Conservation (phyloP, 2,888 invertebrate species). For the Caenorhabditis becei region DNA sequence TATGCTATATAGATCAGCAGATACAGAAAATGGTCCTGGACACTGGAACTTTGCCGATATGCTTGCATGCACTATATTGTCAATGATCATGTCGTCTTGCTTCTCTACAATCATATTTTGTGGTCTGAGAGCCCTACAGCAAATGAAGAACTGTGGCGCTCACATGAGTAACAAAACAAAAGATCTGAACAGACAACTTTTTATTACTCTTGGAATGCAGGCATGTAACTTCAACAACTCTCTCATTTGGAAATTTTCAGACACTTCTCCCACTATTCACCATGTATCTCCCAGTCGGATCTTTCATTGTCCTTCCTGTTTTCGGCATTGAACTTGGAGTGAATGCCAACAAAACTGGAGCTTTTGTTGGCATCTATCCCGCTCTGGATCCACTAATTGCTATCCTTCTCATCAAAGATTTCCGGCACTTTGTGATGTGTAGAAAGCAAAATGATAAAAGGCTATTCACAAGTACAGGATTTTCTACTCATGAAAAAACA, state of each 20-base stretch:
- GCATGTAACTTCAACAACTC: background rate
- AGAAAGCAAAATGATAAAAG: background rate
- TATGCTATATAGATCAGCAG: slow-evolving; percentile 15
- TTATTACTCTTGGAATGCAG: slow-evolving; percentile 43
- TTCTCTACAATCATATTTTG: slow-evolving; percentile 24
- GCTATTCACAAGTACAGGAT: slow-evolving; percentile 13
- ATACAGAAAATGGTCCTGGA: background rate
- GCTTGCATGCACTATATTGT: background rate
- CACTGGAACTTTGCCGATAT: slow-evolving; percentile 21
- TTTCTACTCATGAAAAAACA: background rate
- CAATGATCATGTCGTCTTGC: slow-evolving; percentile 11
- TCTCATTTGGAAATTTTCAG: slow-evolving; percentile 9
- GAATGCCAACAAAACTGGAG: slow-evolving; percentile 40
- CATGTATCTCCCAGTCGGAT: slow-evolving; percentile 42
- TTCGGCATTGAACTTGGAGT: slow-evolving; percentile 41
- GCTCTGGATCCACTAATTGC: slow-evolving; percentile 47
- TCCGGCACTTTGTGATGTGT: slow-evolving; percentile 34
- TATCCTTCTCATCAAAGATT: slow-evolving; percentile 38
- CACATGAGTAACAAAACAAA: slow-evolving; percentile 46
- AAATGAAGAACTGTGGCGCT: slow-evolving; percentile 34
- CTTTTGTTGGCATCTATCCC: slow-evolving; percentile 37
- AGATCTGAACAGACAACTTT: slow-evolving; percentile 35
- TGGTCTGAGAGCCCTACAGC: slow-evolving; percentile 15
- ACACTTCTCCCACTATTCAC: slow-evolving; percentile 28
- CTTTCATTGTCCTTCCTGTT: slow-evolving; percentile 23